A percentile compares a stretch with the other conserved stretches of the same genome.
Conservation (phyloP, 1,140 invertebrate genomes). For the Trachymyrmex cornetzi region DNA sequence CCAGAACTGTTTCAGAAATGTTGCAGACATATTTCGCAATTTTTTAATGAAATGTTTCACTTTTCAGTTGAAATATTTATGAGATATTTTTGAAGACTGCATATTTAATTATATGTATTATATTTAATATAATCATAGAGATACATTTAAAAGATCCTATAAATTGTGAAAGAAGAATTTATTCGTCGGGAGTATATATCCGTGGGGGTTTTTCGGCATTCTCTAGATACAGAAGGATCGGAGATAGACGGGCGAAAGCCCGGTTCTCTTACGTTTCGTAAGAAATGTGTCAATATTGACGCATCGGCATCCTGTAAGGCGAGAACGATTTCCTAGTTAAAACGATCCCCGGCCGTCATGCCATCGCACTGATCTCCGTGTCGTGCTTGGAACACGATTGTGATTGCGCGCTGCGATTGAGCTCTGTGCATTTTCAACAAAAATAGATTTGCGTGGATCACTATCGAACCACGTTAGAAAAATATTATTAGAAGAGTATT, state of each 20-base stretch:
- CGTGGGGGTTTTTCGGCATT: slow-evolving; percentile 23
- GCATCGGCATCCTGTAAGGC: slow-evolving; percentile 78
- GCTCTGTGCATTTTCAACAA: neutral
- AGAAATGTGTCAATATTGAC: slow-evolving; percentile 83
- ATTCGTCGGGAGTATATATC: neutral
- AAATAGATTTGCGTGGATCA: neutral
- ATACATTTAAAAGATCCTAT: neutral
- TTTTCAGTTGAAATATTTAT: no score
- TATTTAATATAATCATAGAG: neutral
- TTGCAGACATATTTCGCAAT: no score
- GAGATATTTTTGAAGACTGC: no score
- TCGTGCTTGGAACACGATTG: slow-evolving; percentile 22
- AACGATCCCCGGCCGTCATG: slow-evolving; percentile 62
- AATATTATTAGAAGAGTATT: neutral
- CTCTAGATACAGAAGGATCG: neutral
- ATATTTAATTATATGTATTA: neutral
- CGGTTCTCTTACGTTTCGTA: slow-evolving; percentile 72
- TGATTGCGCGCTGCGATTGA: slow-evolving; percentile 25
- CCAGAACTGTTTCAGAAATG: no score
- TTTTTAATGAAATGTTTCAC: no score
- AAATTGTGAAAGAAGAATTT: neutral
- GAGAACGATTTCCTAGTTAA: slow-evolving; percentile 78
- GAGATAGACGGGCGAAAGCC: slow-evolving; percentile 14
- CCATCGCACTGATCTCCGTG: slow-evolving; percentile 55
- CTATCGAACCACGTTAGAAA: neutral